Evolutionary conservation across 2,888 invertebrate species (phyloP), one percentile per base, ranked within the genome.

Genomic region (Cryptocephalus primarius): DNA sequence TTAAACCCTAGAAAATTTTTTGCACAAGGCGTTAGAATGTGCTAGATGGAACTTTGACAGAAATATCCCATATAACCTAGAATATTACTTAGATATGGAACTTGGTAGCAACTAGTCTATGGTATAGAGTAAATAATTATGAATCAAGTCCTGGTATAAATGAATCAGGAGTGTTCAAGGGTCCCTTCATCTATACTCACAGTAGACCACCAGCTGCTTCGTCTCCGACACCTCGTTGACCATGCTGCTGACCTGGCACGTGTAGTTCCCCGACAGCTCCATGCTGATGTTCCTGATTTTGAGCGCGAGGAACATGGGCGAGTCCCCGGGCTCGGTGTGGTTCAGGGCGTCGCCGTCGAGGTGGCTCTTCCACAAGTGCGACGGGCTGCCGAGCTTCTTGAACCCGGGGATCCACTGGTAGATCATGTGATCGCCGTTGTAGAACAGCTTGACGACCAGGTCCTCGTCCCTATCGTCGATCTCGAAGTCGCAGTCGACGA

Each of bases 201-300:
- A 73, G 56, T 75, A 78, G 52, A 78, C 70, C 41, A 75, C 68
- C 71, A 79, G 72, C 33, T 67, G 66, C 47, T 70, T 72, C 22
- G 70, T 70, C 44, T 55, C 54, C 2, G 59, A 59, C 34, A 64
- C 69, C 55, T 78, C 77, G 44, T 64, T 66, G 33, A 56, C 56
- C 52, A 63, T 70, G 39, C 74, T 74, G 47, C 74, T 75, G 44
- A 79, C 74, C 55, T 69, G 71, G 62, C 79, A 79, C 32, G 68
- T 74, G 61, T 78, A 79, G 53, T 72, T 69, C 32, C 78, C 78
- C 1, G 73, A 69, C 40, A 77, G 64, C 39, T 74, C 71, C 34
- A 75, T 74, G 47, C 68, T 71, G 40, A 74, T 63, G 42, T 69
- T 57, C 38, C 50, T 64, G 55, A 80, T 73, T 60, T 73, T 72